Percentiles rank a stretch among this genome's conserved stretches.
phyloP scores from a whole-genome alignment of 2,797 vertebrate species.

The Poeciliopsis paucimaculata region DNA sequence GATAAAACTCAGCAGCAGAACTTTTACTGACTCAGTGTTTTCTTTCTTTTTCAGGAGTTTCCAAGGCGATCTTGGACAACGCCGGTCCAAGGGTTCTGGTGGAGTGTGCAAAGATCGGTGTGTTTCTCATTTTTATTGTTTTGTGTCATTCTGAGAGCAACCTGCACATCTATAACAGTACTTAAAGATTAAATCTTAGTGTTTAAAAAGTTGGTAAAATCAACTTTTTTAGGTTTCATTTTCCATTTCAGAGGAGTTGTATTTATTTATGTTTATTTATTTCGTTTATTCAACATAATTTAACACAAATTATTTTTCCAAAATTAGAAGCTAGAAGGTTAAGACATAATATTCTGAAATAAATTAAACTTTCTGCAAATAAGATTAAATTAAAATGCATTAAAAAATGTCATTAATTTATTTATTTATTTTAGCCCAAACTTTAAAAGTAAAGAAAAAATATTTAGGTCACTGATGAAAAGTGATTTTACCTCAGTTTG shows the following conservation, averaged over 20 bases:
- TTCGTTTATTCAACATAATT: not conserved
- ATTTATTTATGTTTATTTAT: not conserved
- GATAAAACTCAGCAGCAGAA: not conserved
- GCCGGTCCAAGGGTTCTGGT: conserved; percentile 80
- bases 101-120: conserved; percentile 81
- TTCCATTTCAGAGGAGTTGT: not conserved
- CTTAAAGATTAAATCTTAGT: not conserved
- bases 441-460: not conserved
- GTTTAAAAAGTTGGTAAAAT: not conserved
- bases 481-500: not conserved
- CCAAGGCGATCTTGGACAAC: conserved; percentile 85
- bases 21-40: not conserved
- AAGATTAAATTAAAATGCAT: not conserved
- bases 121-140: conserved; percentile 16
- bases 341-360: not conserved
- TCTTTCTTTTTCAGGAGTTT: conserved; percentile 82
- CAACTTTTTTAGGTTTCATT: not conserved
- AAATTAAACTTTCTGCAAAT: not conserved
- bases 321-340: not conserved
- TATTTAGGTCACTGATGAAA: not conserved
- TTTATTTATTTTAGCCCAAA: not conserved
- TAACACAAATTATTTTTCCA: not conserved
- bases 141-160: not conserved
- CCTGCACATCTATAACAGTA: not conserved
- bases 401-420: not conserved